phyloP scores from a whole-genome alignment of 2,113 vertebrate genomes.

The Peromyscus californicus region DNA sequence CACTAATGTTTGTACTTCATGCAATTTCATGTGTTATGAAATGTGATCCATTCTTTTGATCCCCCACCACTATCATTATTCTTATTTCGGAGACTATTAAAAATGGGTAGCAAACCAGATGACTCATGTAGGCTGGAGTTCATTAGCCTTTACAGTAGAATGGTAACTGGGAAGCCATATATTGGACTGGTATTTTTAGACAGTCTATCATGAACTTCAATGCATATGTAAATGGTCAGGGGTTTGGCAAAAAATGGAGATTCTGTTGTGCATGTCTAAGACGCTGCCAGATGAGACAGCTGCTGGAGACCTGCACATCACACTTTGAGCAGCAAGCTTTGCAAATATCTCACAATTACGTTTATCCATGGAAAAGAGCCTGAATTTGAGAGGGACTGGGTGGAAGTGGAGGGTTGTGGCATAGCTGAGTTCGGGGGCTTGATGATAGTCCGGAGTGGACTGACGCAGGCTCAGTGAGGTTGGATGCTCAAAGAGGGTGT shows the following conservation, averaged over 20 bases:
- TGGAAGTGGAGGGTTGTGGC: accelerated
- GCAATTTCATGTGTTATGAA: conserved; percentile 18
- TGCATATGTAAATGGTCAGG: not conserved
- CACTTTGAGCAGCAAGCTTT: not conserved
- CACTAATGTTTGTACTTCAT: not conserved
- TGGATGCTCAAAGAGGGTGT: not conserved
- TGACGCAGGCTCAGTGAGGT: not conserved
- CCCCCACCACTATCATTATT: not conserved
- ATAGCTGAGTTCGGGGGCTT: not conserved
- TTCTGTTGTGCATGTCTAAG: not conserved
- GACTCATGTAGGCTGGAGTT: not conserved
- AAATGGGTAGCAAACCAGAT: not conserved
- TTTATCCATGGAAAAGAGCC: not conserved
- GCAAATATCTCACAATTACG: not conserved
- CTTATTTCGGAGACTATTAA: not conserved
- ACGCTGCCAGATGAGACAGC: not conserved
- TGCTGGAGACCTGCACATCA: not conserved
- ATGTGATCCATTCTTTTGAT: conserved; percentile 6
- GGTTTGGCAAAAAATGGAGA: not conserved
- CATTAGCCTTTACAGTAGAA: not conserved
- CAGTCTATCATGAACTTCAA: not conserved
- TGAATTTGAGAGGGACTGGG: not conserved
- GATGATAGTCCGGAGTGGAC: not conserved
- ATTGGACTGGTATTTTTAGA: not conserved
- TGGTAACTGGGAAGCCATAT: not conserved